Percentiles rank a stretch among this genome's conserved stretches.
Conservation (phyloP, 1,140 invertebrate genomes). For the Cryptotermes secundus region DNA sequence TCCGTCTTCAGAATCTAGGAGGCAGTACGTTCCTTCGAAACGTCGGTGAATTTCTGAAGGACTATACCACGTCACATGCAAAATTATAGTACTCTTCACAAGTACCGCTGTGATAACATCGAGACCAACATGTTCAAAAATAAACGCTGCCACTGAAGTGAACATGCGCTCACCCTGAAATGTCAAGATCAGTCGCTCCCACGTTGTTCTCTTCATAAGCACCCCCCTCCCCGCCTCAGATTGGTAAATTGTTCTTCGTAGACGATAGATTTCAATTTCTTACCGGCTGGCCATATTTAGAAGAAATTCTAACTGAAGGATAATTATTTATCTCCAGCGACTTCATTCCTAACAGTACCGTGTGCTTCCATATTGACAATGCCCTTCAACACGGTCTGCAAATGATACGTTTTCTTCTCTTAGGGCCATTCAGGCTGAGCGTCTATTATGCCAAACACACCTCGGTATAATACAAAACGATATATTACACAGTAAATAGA, state of each 20-base stretch:
- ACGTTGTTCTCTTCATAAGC: no score
- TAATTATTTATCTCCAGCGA: not conserved
- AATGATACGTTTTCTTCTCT: not conserved
- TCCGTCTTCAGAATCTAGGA: no score
- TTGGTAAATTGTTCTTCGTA: not conserved
- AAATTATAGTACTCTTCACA: no score
- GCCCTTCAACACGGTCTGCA: not conserved
- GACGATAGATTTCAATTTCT: not conserved
- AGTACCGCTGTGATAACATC: no score
- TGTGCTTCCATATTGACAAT: not conserved
- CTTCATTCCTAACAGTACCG: not conserved
- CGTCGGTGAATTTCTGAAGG: no score
- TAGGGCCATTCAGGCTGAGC: not conserved
- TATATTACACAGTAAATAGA: not conserved
- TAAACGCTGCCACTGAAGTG: no score
- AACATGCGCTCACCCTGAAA: no score
- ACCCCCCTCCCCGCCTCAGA: no score
- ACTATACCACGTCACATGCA: no score
- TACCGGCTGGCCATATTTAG: not conserved
- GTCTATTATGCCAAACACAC: not conserved
- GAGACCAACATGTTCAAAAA: no score
- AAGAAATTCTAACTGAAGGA: not conserved
- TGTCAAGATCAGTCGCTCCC: no score
- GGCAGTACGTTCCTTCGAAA: no score
- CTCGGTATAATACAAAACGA: not conserved